Evolutionary conservation across 2,113 vertebrate species (phyloP), one percentile per base, ranked within the genome.

Genomic region (Myodes glareolus): DNA sequence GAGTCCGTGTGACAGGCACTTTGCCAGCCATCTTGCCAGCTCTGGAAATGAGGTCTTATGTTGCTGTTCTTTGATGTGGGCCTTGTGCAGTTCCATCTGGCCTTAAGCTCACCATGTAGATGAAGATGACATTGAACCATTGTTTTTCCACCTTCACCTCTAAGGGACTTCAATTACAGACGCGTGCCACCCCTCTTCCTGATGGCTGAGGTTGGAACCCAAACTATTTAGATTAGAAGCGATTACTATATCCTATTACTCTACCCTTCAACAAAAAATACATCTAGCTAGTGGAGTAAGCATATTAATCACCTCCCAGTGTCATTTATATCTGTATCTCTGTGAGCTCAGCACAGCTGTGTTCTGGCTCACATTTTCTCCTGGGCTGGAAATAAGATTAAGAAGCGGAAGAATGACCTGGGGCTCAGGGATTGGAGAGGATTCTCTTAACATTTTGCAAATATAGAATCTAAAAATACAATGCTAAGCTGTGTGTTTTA

Each of bases 201-300:
- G 63, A 9, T 50, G 78, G 16, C 67, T 58, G 65, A n/a, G 21
- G 92, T 86, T 14, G 67, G 2, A 95, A 86, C 50, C 31, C 91
- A 92, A 86, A 33, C 92, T 88, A 90, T 88, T 92, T 73, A 68
- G 33, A 91, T 92, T 33, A 92, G 36, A 82, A 21, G 81, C 88
- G 7, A 84, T 80, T 92, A 87, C 42, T 52, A 47, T 1, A 81
- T 63, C 36, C 42, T 90, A 1, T 31, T 55, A 52, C 39, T 75
- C 63, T 92, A n/a, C 25, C 65, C 29, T 88, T 95, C 8, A 73
- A 88, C 76, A 58, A 94, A 89, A 39, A 88, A 86, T 92, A 82
- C 50, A 73, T 68, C n/a, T 31, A 84, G 86, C 89, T 92, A 91
- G 39, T 25, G 82, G 23, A 75, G 23, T 31, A 90, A 96, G 76